Conservation (phyloP, 2,113 vertebrate species). For the Rhinopomastus cyanomelas region DNA sequence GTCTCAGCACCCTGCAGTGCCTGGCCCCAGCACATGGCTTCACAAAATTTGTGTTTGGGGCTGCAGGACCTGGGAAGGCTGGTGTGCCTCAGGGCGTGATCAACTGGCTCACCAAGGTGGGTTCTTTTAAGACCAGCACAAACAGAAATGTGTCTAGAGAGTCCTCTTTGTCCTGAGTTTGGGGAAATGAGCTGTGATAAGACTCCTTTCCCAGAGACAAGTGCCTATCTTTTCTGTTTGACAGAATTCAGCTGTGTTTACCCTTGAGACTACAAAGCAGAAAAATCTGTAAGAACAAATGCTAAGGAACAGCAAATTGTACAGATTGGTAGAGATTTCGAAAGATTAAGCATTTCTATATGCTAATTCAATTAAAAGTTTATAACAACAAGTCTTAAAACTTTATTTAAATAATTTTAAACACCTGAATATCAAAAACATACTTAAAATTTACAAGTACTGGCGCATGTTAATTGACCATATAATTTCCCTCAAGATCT, state of each 20-base stretch:
- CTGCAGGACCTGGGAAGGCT: neutral
- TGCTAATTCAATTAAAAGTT: neutral
- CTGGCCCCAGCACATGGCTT: rapidly evolving
- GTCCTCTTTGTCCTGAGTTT: neutral
- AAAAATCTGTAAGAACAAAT: neutral
- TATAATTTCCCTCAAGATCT: neutral
- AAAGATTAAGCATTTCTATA: neutral
- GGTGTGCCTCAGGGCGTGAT: neutral
- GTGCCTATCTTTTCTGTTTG: neutral
- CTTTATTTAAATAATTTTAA: neutral
- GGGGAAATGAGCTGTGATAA: neutral
- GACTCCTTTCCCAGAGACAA: neutral
- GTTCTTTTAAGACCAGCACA: neutral
- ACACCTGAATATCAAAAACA: neutral
- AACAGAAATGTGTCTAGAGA: neutral
- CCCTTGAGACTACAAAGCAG: neutral
- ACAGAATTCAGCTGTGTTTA: neutral
- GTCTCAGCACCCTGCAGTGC: rapidly evolving
- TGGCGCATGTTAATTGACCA: neutral
- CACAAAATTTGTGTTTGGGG: rapidly evolving
- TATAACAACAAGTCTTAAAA: neutral
- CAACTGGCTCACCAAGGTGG: neutral
- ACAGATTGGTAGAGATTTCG: neutral
- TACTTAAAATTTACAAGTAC: neutral
- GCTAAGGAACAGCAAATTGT: neutral